phyloP scores from a whole-genome alignment of 2,797 vertebrate species.

The Squalus acanthias region DNA sequence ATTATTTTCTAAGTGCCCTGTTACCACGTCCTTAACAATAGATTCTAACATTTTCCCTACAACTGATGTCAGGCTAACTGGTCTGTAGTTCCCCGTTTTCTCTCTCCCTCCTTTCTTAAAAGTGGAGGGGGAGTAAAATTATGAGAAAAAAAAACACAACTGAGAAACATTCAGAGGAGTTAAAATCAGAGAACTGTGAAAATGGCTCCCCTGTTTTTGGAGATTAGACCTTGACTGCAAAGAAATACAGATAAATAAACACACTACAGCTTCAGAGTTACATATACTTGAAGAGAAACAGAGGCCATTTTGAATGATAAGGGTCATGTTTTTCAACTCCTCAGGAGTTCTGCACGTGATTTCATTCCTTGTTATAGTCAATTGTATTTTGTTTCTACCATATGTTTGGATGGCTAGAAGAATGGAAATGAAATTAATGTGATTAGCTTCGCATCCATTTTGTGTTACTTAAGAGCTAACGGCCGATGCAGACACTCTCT shows the following conservation, averaged over 20 bases:
- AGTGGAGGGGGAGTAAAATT: background rate
- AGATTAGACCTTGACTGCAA: background rate
- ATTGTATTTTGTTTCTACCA: too few relatives aligned
- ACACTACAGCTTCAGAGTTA: background rate
- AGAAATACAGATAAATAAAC: background rate
- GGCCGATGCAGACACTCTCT: background rate
- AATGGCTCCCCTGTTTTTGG: background rate
- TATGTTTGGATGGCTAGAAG: background rate
- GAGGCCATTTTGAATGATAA: background rate
- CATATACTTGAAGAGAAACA: background rate
- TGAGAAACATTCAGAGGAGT: background rate
- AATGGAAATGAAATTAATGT: background rate
- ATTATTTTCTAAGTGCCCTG: too few relatives aligned
- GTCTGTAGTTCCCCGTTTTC: too few relatives aligned
- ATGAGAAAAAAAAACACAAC: background rate
- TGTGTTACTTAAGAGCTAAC: background rate
- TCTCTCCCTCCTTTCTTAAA: too few relatives aligned
- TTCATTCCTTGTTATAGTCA: background rate
- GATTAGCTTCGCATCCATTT: background rate
- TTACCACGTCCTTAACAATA: too few relatives aligned
- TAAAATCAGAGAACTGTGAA: background rate
- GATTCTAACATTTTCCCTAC: too few relatives aligned
- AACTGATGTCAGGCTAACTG: too few relatives aligned
- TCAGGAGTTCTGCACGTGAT: background rate
- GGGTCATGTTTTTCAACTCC: background rate